Percentiles rank a stretch among this genome's conserved stretches.
Evolutionary conservation across 2,888 invertebrate species (phyloP).

Genomic region (Piscicola geometra): DNA sequence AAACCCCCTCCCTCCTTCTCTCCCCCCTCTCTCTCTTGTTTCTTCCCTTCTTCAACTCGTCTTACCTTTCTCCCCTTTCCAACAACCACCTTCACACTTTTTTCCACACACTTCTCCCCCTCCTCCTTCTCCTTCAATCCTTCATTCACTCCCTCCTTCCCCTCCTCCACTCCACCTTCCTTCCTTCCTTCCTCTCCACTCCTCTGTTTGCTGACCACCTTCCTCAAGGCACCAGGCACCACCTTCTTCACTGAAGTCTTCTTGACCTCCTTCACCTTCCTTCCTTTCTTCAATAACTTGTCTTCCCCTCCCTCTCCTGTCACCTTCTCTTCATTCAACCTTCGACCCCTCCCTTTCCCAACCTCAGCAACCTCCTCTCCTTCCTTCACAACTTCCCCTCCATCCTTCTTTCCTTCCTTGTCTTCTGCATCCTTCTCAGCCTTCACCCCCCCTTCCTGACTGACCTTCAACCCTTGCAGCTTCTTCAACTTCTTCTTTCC

Average conservation of each 20-base stretch:
- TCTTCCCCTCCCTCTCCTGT: neutral
- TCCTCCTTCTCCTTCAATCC: slow-evolving; percentile 32
- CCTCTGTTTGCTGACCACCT: neutral
- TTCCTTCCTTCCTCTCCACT: neutral
- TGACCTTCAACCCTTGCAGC: too few relatives aligned
- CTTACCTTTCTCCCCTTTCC: slow-evolving; percentile 15
- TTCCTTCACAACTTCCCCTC: neutral
- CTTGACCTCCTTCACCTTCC: neutral
- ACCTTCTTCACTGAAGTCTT: neutral
- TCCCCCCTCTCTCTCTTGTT: slow-evolving; percentile 31
- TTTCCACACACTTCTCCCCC: neutral
- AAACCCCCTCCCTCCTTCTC: neutral
- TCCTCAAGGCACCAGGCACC: slow-evolving; percentile 7
- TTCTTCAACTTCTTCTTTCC: neutral
- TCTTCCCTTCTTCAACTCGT: slow-evolving; percentile 33
- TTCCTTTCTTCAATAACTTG: too few relatives aligned
- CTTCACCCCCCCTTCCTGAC: neutral
- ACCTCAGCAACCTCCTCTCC: neutral
- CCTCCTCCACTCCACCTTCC: slow-evolving; percentile 12
- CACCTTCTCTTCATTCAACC: neutral
- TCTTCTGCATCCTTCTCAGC: neutral
- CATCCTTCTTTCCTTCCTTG: neutral
- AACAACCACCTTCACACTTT: neutral
- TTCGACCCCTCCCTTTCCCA: neutral
- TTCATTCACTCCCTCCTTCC: slow-evolving; percentile 33